Conservation (phyloP, 2,113 vertebrate species). For the Semicossyphus pulcher region DNA sequence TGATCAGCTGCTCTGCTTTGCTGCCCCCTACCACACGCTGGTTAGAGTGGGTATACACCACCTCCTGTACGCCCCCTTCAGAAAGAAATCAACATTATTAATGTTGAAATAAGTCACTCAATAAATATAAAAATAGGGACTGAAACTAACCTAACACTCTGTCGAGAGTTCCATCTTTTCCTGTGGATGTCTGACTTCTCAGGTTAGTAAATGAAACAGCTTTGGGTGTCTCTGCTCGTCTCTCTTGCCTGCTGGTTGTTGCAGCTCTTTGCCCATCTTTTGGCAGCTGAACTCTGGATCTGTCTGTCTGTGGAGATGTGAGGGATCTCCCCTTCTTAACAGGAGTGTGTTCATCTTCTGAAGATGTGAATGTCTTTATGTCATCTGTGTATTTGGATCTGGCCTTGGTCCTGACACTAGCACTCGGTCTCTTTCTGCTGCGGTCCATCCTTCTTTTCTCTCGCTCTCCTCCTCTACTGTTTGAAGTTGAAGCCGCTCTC, state of each 20-base stretch:
- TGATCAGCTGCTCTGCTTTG: slow-evolving; percentile 93
- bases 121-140: background rate
- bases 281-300: background rate
- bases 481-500: slow-evolving; percentile 1
- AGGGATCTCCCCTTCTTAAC: slow-evolving; percentile 50
- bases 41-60: slow-evolving; percentile 93
- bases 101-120: background rate
- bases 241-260: background rate
- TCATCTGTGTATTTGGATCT: slow-evolving; percentile 72
- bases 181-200: slow-evolving; percentile 38
- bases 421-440: slow-evolving; percentile 41
- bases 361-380: slow-evolving; percentile 86
- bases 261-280: background rate
- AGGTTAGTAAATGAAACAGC: slow-evolving; percentile 47
- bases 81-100: slow-evolving; percentile 14
- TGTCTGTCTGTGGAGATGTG: slow-evolving; percentile 8
- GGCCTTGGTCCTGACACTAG: slow-evolving; percentile 1
- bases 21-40: slow-evolving; percentile 94
- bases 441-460: background rate
- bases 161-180: slow-evolving; percentile 71
- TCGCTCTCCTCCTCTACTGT: background rate
- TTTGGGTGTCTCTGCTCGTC: background rate
- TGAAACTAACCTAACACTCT: slow-evolving; percentile 83
- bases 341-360: slow-evolving; percentile 83
- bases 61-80: slow-evolving; percentile 88